phyloP scores from a whole-genome alignment of 2,797 vertebrate species.

The Lophotriccus pileatus region DNA sequence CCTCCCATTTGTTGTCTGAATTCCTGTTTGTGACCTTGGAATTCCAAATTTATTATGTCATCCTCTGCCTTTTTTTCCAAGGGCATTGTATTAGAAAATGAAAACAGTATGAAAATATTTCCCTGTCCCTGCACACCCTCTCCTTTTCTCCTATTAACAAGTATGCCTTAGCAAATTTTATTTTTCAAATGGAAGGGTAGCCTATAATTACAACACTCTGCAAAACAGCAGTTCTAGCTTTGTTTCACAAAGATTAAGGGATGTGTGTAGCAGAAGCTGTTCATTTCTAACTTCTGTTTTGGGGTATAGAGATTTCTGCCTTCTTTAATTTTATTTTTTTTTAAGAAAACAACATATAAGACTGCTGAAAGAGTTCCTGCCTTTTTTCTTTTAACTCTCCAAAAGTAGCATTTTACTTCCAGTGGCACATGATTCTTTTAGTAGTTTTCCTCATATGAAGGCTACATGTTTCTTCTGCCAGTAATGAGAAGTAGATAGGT shows the following conservation, averaged over 20 bases:
- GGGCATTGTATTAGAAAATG: slow-evolving; percentile 62
- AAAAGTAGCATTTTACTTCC: background rate
- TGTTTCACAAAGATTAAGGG: background rate
- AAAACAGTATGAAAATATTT: slow-evolving; percentile 63
- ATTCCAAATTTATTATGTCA: slow-evolving; percentile 66
- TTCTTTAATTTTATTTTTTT: background rate
- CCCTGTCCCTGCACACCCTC: slow-evolving; percentile 34
- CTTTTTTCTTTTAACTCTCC: background rate
- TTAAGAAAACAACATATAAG: background rate
- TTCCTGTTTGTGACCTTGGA: slow-evolving; percentile 70
- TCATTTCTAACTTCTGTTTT: background rate
- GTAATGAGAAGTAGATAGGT: background rate
- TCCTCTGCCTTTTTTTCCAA: slow-evolving; percentile 57
- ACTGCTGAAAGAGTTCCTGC: background rate
- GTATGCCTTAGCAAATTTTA: background rate
- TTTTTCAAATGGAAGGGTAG: background rate
- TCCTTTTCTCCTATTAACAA: slow-evolving; percentile 42
- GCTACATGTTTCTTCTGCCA: background rate
- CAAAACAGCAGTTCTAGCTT: background rate
- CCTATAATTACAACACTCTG: background rate
- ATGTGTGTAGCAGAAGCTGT: background rate
- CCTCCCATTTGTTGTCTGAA: slow-evolving; percentile 62
- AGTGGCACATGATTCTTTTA: background rate
- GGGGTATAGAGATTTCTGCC: background rate
- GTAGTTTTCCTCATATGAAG: background rate